These are phyloP conservation scores for Microtus obscurus DNA, from an alignment of 2,797 vertebrate species.

Conservation along the genomic window DNA sequence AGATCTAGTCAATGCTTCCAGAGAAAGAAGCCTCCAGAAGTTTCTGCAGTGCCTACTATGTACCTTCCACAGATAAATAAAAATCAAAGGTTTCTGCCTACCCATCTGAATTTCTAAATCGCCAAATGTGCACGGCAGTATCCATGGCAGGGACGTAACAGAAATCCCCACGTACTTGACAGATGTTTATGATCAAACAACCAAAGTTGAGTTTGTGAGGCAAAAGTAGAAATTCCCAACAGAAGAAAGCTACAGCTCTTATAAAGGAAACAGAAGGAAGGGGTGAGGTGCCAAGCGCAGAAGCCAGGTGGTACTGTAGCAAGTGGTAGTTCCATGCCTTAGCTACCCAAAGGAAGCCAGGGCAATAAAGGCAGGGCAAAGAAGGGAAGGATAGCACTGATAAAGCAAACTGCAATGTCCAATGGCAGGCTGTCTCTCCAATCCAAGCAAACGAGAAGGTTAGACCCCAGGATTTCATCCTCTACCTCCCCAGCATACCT, in stretches of 20 bases:
- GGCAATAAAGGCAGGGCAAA: background rate
- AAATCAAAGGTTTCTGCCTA: background rate
- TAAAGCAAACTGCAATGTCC: background rate
- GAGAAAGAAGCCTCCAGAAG: slow-evolving; percentile 40
- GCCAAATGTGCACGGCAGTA: background rate
- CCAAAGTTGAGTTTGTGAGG: background rate
- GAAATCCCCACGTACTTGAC: background rate
- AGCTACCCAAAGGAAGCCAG: too few relatives aligned
- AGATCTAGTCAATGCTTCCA: background rate
- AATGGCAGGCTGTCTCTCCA: background rate
- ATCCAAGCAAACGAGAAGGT: background rate
- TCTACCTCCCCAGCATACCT: background rate
- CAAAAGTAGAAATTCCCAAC: slow-evolving; percentile 1
- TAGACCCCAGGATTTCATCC: background rate
- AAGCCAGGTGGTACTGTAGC: background rate
- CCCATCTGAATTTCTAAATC: background rate
- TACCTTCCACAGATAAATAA: slow-evolving; percentile 1
- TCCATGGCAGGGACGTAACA: background rate
- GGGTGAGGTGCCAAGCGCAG: background rate
- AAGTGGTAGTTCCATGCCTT: background rate
- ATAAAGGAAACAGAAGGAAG: background rate
- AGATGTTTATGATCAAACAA: slow-evolving; percentile 28
- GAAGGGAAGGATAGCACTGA: background rate
- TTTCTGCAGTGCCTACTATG: background rate
- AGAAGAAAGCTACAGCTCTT: background rate